phyloP scores from a whole-genome alignment of 2,797 vertebrate genomes.

The Syngnathus acus region DNA sequence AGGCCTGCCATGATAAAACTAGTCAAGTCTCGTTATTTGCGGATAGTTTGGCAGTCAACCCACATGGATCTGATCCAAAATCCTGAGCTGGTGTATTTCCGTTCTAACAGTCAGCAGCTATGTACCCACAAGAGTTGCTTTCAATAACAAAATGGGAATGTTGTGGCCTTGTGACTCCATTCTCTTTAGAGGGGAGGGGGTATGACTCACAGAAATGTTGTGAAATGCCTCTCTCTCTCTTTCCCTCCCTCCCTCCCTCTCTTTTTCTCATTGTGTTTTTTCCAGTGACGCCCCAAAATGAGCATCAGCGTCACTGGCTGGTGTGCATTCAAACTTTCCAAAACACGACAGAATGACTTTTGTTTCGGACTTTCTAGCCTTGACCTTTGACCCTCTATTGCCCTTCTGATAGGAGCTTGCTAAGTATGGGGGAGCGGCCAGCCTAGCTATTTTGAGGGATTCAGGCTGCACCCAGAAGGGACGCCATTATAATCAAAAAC shows the following conservation, averaged over 20 bases:
- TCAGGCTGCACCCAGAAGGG: neutral
- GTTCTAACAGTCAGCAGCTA: neutral
- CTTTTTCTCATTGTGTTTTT: conserved; percentile 5
- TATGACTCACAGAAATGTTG: neutral
- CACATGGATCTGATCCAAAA: neutral
- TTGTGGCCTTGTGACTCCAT: conserved; percentile 10
- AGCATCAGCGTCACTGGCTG: neutral
- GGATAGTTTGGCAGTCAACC: neutral
- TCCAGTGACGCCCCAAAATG: conserved; percentile 3
- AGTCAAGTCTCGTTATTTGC: conserved; percentile 24
- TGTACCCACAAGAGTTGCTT: neutral
- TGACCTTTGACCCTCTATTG: neutral
- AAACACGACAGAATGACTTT: neutral
- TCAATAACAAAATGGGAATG: neutral
- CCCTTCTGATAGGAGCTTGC: neutral
- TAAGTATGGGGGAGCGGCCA: neutral
- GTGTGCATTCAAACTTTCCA: neutral
- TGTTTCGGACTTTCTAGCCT: neutral
- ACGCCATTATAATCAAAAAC: neutral
- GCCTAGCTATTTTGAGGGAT: conserved; percentile 7
- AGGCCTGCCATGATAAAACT: conserved; percentile 3
- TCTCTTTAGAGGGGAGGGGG: neutral
- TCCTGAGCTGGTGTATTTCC: neutral
- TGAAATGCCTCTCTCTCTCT: conserved; percentile 19
- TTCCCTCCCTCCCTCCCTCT: neutral